Conservation (phyloP, 2,113 vertebrate genomes). For the Leptobrachium ailaonicum region DNA sequence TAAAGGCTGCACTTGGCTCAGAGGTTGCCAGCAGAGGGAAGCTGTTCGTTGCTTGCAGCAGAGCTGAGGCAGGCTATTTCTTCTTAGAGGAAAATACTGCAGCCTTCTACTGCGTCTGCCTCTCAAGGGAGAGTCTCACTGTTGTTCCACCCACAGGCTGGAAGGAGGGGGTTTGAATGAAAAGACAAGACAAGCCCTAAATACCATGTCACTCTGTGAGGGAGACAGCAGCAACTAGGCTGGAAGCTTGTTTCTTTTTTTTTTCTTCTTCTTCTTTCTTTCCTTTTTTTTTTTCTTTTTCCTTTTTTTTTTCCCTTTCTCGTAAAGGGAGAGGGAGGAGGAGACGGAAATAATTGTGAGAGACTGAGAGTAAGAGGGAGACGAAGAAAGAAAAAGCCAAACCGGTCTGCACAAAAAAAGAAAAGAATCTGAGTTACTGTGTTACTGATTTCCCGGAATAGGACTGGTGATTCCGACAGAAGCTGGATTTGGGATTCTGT, state of each 20-base stretch:
- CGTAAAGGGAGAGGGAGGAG: conserved; percentile 57
- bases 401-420: conserved; percentile 63
- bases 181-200: conserved; percentile 77
- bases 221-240: conserved; percentile 71
- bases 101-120: conserved; percentile 81
- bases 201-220: conserved; percentile 82
- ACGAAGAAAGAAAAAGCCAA: conserved; percentile 62
- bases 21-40: conserved; percentile 77
- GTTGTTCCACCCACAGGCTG: conserved; percentile 83
- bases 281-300: neutral
- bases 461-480: conserved; percentile 54
- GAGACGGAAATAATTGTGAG: conserved; percentile 59
- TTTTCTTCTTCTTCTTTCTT: neutral
- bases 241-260: conserved; percentile 56
- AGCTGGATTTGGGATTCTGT: conserved; percentile 63
- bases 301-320: neutral
- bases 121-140: conserved; percentile 77
- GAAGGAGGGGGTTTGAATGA: conserved; percentile 79
- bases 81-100: conserved; percentile 80
- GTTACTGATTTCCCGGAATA: conserved; percentile 52
- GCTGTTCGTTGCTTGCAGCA: conserved; percentile 65
- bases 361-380: conserved; percentile 47
- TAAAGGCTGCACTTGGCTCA: conserved; percentile 56
- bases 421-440: conserved; percentile 57
- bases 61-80: conserved; percentile 62